Conservation (phyloP, 2,888 invertebrate species). For the Pherbina coryleti region DNA sequence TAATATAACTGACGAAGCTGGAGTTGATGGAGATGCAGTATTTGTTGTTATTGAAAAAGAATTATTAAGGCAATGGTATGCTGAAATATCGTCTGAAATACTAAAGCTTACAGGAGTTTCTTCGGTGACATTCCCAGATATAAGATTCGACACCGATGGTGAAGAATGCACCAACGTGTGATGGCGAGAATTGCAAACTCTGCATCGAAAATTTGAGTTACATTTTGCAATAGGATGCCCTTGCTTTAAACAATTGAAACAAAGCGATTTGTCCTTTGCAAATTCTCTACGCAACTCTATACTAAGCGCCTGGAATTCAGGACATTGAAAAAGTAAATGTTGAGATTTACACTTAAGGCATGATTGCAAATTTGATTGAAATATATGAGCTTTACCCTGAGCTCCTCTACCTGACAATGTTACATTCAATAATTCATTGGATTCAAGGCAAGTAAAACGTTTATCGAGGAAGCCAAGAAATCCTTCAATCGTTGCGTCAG, state of each 20-base stretch:
- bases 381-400: background rate
- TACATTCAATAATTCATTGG: background rate
- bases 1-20: background rate
- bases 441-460: background rate
- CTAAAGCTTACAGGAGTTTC: background rate
- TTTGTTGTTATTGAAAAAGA: background rate
- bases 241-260: conserved; percentile 27
- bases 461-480: background rate
- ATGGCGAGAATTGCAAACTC: conserved; percentile 13
- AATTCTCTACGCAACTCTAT: conserved; percentile 11
- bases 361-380: background rate
- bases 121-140: background rate
- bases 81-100: background rate
- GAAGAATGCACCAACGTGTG: conserved; percentile 18
- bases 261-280: conserved; percentile 5
- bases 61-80: background rate
- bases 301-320: background rate
- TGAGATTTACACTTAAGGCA: background rate
- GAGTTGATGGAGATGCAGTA: background rate
- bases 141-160: background rate
- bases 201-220: background rate
- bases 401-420: background rate
- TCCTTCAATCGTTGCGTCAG: background rate
- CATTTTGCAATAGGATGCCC: conserved; percentile 10
- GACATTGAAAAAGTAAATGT: background rate